Evolutionary conservation across 2,113 vertebrate genomes (phyloP).

Genomic region (Antennarius striatus): DNA sequence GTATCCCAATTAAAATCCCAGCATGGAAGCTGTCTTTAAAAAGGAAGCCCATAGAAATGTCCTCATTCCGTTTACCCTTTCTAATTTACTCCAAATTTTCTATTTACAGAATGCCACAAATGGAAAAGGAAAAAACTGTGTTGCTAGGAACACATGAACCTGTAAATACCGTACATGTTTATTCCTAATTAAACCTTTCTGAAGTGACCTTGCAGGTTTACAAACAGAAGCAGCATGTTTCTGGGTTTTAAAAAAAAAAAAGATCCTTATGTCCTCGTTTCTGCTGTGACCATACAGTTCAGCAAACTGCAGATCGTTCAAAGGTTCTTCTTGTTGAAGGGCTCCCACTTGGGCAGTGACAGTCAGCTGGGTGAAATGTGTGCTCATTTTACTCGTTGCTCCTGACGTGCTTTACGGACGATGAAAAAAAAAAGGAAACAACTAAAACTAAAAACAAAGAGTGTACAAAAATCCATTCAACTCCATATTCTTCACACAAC

Average conservation of each 20-base stretch:
- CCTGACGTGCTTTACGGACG: conserved; percentile 11
- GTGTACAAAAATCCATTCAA: too few species aligned
- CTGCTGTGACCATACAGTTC: background rate
- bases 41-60: conserved; percentile 24
- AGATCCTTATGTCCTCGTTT: too few species aligned
- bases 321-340: conserved; percentile 26
- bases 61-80: conserved; percentile 27
- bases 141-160: too few species aligned
- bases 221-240: background rate
- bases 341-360: conserved; percentile 51
- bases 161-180: too few species aligned
- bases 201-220: too few species aligned
- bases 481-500: too few species aligned
- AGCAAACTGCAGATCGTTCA: conserved; percentile 23
- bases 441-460: conserved; percentile 20
- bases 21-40: conserved; percentile 50
- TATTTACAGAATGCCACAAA: conserved; percentile 11
- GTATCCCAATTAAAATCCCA: conserved; percentile 66
- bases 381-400: conserved; percentile 44
- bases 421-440: conserved; percentile 9
- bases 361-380: conserved; percentile 32
- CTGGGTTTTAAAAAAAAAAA: background rate
- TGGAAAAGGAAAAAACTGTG: conserved; percentile 14
- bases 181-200: too few species aligned
- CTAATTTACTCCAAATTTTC: conserved; percentile 27